A percentile compares a stretch with the other conserved stretches of the same genome.
phyloP scores from a whole-genome alignment of 2,888 invertebrate species.

The Eutolmus rufibarbis region DNA sequence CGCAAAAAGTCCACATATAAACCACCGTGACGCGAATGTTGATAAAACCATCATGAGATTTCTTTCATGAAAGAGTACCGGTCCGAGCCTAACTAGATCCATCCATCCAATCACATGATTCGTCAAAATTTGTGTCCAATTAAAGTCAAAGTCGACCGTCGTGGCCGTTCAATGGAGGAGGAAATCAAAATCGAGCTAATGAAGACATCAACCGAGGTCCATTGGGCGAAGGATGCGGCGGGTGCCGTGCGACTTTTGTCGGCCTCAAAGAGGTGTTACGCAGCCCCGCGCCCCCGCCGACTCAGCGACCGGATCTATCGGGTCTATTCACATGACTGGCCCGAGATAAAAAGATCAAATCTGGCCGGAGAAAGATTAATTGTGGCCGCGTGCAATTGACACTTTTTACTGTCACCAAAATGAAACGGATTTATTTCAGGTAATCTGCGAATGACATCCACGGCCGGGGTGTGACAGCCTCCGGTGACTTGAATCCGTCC shows the following conservation, averaged over 20 bases:
- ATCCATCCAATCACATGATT: conserved; percentile 34
- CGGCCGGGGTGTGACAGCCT: neutral
- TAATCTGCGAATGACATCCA: conserved; percentile 32
- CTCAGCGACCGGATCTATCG: neutral
- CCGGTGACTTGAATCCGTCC: neutral
- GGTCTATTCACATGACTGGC: conserved; percentile 2
- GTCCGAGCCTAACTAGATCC: neutral
- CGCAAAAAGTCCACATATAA: neutral
- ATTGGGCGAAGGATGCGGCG: neutral
- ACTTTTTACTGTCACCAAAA: conserved; percentile 30
- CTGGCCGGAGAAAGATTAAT: conserved; percentile 15
- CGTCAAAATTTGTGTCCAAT: conserved; percentile 32
- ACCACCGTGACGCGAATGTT: neutral
- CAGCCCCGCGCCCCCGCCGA: neutral
- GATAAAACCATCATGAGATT: conserved; percentile 23
- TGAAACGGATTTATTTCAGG: conserved; percentile 28
- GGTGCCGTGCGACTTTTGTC: conserved; percentile 1
- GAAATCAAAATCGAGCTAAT: conserved; percentile 44
- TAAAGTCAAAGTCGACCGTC: conserved; percentile 30
- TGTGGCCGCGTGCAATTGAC: conserved; percentile 13
- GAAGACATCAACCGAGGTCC: conserved; percentile 44
- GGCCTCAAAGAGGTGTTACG: conserved; percentile 1
- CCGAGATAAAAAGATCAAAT: conserved; percentile 13
- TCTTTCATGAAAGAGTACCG: neutral
- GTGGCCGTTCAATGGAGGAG: conserved; percentile 44